Conservation (phyloP, 2,888 invertebrate species). For the Ophion slaviceki region DNA sequence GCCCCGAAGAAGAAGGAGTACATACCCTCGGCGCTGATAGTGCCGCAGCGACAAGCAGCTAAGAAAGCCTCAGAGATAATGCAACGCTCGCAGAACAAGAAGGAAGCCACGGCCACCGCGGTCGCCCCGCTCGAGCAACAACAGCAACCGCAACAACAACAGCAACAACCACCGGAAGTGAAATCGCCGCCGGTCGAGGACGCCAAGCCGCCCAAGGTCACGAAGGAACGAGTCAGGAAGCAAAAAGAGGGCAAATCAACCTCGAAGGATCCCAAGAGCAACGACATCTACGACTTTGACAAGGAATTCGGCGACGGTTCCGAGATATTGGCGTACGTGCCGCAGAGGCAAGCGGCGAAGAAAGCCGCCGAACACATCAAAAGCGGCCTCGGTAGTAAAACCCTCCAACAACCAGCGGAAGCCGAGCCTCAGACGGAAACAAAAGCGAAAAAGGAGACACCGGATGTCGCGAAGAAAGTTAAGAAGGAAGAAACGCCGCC, state of each 20-base stretch:
- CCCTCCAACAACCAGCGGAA: conserved; percentile 79
- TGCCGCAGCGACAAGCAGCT: conserved; percentile 95
- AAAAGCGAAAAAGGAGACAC: conserved; percentile 78
- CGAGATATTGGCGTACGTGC: conserved; percentile 92
- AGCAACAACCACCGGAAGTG: conserved; percentile 79
- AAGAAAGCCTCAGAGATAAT: conserved; percentile 96
- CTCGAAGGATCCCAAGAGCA: conserved; percentile 78
- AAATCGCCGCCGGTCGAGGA: conserved; percentile 74
- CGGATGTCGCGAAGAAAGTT: conserved; percentile 75
- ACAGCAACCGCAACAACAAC: conserved; percentile 76
- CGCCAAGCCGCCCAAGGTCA: conserved; percentile 47
- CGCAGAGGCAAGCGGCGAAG: conserved; percentile 95
- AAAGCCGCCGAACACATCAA: conserved; percentile 96
- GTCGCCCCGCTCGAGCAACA: conserved; percentile 33
- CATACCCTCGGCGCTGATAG: conserved; percentile 91
- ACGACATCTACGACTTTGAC: conserved; percentile 86
- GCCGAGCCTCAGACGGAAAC: conserved; percentile 74
- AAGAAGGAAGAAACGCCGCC: conserved; percentile 79
- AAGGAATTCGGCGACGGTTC: conserved; percentile 87
- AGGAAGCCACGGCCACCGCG: conserved; percentile 79
- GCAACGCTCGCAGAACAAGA: conserved; percentile 86
- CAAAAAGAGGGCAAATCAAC: conserved; percentile 80
- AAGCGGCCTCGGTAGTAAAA: conserved; percentile 88
- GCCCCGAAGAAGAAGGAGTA: conserved; percentile 84
- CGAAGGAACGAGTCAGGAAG: conserved; percentile 79